These are phyloP conservation scores for Pantala flavescens DNA, from an alignment of 1,140 invertebrate genomes.

Conservation along the genomic window DNA sequence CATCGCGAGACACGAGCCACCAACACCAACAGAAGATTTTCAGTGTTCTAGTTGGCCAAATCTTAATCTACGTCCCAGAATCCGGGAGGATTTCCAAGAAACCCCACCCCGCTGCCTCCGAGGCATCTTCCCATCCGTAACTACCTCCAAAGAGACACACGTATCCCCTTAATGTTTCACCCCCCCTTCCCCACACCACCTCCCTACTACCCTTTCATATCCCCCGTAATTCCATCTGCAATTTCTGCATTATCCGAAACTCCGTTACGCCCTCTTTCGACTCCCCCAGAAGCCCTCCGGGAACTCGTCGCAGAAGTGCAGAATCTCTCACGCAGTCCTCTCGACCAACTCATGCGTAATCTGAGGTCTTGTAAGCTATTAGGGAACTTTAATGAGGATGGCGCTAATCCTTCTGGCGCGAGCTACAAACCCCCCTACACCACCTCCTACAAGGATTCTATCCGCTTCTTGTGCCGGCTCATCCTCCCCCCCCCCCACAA, in stretches of 20 bases:
- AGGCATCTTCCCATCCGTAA: too few species aligned
- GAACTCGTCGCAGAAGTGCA: not conserved
- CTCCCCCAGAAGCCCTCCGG: not conserved
- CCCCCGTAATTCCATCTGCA: not conserved
- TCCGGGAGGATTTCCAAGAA: not conserved
- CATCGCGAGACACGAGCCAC: not conserved
- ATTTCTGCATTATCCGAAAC: constrained; percentile 1
- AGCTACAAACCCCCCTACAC: not conserved
- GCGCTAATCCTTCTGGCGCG: constrained; percentile 1
- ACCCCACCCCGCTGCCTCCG: not conserved
- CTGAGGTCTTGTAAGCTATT: constrained; percentile 9
- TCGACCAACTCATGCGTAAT: constrained; percentile 4
- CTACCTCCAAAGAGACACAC: too few species aligned
- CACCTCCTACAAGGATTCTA: too few species aligned
- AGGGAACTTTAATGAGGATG: constrained; percentile 9
- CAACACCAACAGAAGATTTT: constrained; percentile 4
- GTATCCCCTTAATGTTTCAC: not conserved
- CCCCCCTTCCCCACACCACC: not conserved
- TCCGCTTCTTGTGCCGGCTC: not conserved
- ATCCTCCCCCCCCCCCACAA: not conserved
- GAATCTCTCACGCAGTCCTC: not conserved
- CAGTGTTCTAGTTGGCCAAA: constrained; percentile 5
- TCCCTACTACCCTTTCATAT: not conserved
- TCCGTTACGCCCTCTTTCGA: not conserved
- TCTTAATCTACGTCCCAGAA: constrained; percentile 1